phyloP scores from a whole-genome alignment of 2,113 vertebrate species.

The Caloenas nicobarica region DNA sequence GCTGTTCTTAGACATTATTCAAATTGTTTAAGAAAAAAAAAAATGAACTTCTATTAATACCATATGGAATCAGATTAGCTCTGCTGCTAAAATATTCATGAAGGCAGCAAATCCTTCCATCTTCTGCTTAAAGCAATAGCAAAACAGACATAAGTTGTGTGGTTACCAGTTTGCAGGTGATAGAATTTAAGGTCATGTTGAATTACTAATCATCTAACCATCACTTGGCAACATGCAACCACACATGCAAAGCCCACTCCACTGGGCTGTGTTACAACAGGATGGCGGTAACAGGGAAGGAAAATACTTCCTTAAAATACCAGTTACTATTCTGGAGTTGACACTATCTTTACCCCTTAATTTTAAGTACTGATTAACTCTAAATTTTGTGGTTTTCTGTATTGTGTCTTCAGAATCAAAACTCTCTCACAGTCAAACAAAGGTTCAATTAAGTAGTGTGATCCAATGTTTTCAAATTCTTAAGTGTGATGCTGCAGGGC shows the following conservation, averaged over 20 bases:
- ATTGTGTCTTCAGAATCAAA: not conserved
- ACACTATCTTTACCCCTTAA: not conserved
- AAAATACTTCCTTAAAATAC: not conserved
- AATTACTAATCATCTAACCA: not conserved
- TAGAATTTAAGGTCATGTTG: not conserved
- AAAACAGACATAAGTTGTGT: not conserved
- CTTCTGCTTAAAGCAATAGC: not conserved
- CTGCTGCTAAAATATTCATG: not conserved
- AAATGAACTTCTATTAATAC: not conserved
- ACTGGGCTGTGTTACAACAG: not conserved
- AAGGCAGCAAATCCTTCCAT: not conserved
- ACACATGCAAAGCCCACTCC: not conserved
- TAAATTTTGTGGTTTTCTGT: not conserved
- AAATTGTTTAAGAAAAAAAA: not conserved
- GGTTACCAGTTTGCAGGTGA: not conserved
- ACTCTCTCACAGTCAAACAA: not conserved
- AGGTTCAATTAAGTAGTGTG: not conserved
- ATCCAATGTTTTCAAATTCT: not conserved
- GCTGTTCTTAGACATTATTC: not conserved
- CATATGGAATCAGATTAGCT: conserved; percentile 12
- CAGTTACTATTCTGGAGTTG: not conserved
- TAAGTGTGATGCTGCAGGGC: not conserved
- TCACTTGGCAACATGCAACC: not conserved
- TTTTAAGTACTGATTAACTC: not conserved
- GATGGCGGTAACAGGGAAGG: not conserved